These are phyloP conservation scores for Serripes groenlandicus DNA, from an alignment of 2,888 invertebrate species.

Conservation along the genomic window DNA sequence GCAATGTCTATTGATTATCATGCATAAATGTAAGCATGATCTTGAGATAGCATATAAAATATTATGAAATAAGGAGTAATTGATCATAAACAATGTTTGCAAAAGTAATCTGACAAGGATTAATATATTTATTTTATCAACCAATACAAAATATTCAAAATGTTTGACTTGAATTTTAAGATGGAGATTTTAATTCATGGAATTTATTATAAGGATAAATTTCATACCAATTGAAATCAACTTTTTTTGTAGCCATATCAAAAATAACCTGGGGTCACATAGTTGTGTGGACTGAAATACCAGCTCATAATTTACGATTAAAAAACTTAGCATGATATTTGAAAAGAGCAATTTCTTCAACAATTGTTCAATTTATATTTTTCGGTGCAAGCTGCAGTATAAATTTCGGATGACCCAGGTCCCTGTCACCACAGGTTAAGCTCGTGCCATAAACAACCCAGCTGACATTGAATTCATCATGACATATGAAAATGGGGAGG, in stretches of 20 bases:
- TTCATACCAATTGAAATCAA: not conserved
- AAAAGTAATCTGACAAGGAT: too few relatives aligned
- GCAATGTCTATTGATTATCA: too few relatives aligned
- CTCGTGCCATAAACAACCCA: slow-evolving; percentile 10
- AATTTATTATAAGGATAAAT: not conserved
- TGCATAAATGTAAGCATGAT: too few relatives aligned
- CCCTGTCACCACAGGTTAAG: not conserved
- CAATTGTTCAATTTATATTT: slow-evolving; percentile 22
- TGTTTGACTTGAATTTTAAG: too few relatives aligned
- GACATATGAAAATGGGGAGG: too few relatives aligned
- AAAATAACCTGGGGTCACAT: slow-evolving; percentile 2
- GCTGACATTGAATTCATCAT: not conserved
- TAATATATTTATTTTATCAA: too few relatives aligned
- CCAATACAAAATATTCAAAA: too few relatives aligned
- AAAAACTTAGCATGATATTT: slow-evolving; percentile 14
- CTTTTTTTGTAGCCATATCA: not conserved
- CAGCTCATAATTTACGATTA: slow-evolving; percentile 9
- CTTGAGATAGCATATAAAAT: too few relatives aligned
- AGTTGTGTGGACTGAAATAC: not conserved
- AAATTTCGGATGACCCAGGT: slow-evolving; percentile 25
- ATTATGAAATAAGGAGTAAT: too few relatives aligned
- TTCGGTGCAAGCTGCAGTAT: slow-evolving; percentile 9
- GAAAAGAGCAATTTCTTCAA: slow-evolving; percentile 12
- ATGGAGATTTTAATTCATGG: too few relatives aligned
- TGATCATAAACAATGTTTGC: too few relatives aligned